These are phyloP conservation scores for Nycticryphes semicollaris DNA, from an alignment of 2,113 vertebrate genomes.

Conservation along the genomic window DNA sequence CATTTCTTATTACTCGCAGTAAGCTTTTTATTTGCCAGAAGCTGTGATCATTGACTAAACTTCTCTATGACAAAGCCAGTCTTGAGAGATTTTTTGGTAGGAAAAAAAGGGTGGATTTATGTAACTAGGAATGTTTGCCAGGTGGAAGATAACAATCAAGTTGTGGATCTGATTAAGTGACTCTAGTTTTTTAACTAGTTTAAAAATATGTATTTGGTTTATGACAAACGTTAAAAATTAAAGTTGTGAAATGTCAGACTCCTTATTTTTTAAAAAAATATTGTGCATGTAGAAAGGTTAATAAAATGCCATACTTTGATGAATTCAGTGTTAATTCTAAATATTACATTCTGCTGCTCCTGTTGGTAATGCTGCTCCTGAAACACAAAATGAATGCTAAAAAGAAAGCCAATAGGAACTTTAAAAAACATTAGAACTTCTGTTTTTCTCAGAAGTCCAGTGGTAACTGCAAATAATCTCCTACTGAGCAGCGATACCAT, in stretches of 20 bases:
- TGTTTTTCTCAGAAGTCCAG: neutral
- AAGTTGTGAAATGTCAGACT: neutral
- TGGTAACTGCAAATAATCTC: neutral
- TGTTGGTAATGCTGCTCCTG: neutral
- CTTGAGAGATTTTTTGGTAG: neutral
- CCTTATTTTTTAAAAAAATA: neutral
- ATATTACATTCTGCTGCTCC: neutral
- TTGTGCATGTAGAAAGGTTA: neutral
- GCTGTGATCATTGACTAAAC: neutral
- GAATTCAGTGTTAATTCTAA: neutral
- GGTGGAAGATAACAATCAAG: neutral
- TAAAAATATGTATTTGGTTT: neutral
- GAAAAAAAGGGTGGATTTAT: neutral
- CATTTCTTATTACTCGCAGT: neutral
- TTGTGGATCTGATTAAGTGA: neutral
- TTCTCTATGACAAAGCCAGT: neutral
- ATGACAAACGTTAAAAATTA: neutral
- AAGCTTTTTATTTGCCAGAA: neutral
- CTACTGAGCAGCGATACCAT: accelerated
- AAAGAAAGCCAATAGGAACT: neutral
- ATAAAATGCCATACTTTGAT: neutral
- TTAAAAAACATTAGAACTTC: neutral
- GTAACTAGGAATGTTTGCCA: neutral
- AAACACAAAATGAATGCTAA: neutral
- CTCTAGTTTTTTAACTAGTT: neutral